phyloP scores from a whole-genome alignment of 2,113 vertebrate genomes.

The Oophaga pumilio region DNA sequence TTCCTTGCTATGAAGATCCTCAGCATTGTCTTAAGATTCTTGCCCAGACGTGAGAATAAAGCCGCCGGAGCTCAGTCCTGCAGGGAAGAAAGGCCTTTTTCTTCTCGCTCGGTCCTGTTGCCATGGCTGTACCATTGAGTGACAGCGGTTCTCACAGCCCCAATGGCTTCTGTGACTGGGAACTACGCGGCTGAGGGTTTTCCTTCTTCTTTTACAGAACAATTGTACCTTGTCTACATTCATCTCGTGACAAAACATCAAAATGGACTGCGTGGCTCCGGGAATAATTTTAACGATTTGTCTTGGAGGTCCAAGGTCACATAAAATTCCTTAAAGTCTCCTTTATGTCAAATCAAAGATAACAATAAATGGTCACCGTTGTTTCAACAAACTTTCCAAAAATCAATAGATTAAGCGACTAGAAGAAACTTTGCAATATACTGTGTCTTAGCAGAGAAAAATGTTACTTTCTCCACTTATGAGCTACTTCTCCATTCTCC shows the following conservation, averaged over 20 bases:
- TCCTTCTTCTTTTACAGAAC: constrained; percentile 10
- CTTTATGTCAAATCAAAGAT: too few species aligned
- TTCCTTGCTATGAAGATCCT: constrained; percentile 21
- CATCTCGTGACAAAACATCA: constrained; percentile 17
- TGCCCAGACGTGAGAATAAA: constrained; percentile 36
- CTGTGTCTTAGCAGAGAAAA: too few species aligned
- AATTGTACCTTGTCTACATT: constrained; percentile 16
- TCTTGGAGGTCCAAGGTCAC: neutral
- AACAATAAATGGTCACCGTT: too few species aligned
- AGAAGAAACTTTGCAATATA: too few species aligned
- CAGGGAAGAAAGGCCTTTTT: constrained; percentile 45
- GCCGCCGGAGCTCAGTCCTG: neutral
- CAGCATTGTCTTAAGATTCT: constrained; percentile 24
- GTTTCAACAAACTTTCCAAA: too few species aligned
- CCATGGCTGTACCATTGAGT: constrained; percentile 46
- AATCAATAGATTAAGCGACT: too few species aligned
- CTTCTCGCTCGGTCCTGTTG: constrained; percentile 34
- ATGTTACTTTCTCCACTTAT: too few species aligned
- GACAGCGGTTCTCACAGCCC: constrained; percentile 37
- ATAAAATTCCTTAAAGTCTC: neutral
- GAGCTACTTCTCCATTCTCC: too few species aligned
- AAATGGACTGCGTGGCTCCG: neutral
- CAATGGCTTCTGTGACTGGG: constrained; percentile 35
- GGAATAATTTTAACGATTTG: neutral
- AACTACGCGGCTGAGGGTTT: constrained; percentile 9